Conservation (phyloP, 2,888 invertebrate genomes). For the Periphyllus acericola region DNA sequence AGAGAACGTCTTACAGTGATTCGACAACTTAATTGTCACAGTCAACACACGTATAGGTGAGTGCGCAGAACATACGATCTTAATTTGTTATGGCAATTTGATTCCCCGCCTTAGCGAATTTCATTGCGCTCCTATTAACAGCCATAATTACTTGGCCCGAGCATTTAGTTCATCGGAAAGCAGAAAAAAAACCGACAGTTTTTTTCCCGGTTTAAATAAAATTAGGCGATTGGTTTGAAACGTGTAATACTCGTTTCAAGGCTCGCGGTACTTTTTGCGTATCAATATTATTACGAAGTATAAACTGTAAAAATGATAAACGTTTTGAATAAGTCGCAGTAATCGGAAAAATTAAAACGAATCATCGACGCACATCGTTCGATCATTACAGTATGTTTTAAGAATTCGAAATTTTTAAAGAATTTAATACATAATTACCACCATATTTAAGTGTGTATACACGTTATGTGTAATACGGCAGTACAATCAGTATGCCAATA, state of each 20-base stretch:
- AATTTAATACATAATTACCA: not conserved
- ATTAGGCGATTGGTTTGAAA: not conserved
- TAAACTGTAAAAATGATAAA: not conserved
- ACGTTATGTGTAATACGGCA: too few relatives aligned
- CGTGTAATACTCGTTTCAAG: not conserved
- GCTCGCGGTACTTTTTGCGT: not conserved
- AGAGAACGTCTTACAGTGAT: not conserved
- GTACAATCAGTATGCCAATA: too few relatives aligned
- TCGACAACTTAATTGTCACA: conserved; percentile 4
- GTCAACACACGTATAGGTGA: not conserved
- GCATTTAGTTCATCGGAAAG: not conserved
- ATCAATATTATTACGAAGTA: not conserved
- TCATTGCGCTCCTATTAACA: not conserved
- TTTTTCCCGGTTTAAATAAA: not conserved
- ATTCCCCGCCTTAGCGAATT: not conserved
- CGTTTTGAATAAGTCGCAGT: not conserved
- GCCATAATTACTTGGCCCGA: not conserved
- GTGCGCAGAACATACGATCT: not conserved
- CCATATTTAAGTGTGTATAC: not conserved
- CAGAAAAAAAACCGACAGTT: not conserved
- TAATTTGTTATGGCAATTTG: conserved; percentile 2
- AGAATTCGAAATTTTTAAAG: not conserved
- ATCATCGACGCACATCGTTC: not conserved
- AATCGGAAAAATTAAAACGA: not conserved
- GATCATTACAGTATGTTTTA: not conserved